A percentile compares a stretch with the other conserved stretches of the same genome.
Evolutionary conservation across 1,140 invertebrate species (phyloP).

Genomic region (Archivesica marissinica): DNA sequence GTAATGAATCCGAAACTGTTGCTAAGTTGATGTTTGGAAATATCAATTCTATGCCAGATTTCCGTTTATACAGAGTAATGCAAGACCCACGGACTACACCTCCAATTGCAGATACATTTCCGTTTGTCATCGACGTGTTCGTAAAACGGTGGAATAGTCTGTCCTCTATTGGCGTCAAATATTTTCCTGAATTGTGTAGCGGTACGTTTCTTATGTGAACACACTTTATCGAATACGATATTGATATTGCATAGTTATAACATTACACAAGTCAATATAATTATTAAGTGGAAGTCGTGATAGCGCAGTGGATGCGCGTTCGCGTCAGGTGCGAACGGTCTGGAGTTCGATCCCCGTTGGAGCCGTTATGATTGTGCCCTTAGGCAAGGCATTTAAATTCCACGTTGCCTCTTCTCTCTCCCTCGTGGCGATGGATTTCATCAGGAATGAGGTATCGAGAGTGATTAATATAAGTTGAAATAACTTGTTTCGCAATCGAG

Average conservation of each 20-base stretch:
- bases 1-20: not conserved
- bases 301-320: not conserved
- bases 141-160: not conserved
- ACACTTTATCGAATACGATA: not conserved
- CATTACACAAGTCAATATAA: too few relatives aligned
- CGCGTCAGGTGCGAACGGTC: not conserved
- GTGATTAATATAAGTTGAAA: too few relatives aligned
- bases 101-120: not conserved
- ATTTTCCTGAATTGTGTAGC: not conserved
- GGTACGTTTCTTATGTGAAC: not conserved
- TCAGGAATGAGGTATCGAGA: too few relatives aligned
- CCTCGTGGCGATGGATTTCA: too few relatives aligned
- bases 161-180: not conserved
- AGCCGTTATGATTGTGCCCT: not conserved
- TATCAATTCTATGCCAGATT: not conserved
- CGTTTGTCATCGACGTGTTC: not conserved
- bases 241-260: not conserved
- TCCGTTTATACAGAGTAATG: not conserved
- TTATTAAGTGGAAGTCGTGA: too few relatives aligned
- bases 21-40: not conserved
- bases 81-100: not conserved
- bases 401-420: too few relatives aligned
- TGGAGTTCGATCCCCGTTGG: not conserved
- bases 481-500: too few relatives aligned
- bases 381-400: not conserved